Evolutionary conservation across 2,113 vertebrate species (phyloP), one percentile per base, ranked within the genome.

Genomic region (Pollachius pollachius): DNA sequence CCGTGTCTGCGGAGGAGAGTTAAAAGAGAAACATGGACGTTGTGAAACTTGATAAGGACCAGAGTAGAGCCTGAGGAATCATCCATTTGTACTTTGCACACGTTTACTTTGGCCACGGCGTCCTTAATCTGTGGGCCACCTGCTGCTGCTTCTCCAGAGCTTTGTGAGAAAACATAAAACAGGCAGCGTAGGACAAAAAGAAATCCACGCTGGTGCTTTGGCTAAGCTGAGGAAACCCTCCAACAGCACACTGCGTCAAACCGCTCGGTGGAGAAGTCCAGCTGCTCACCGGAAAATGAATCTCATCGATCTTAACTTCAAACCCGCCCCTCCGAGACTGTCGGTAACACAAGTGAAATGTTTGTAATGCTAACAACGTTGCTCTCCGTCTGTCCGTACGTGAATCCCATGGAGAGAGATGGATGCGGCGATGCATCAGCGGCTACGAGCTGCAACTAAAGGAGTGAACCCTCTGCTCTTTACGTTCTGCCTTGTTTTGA

Each of bases 401-500:
- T 34, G 68, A 23, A 71, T 80, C 77, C 77, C 75, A 87, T 81
- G 81, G 77, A 80, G 48, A 84, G 77, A 80, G 48, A 9, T 68
- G 37, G 15, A 70, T 73, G 25, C 48, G 62, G 80, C 70, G 27
- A 68, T 71, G 72, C 74, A 81, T 79, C 71, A 72, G 63, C 64
- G 56, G 30, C 70, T 48, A 48, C 12, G 41, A 48, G 6, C 41
- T 13, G 9, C 7, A 82, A 86, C 79, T 84, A 76, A 80, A 64
- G 30, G 71, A 21, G 61, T 23, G 27, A 62, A 65, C 60, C 79
- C 71, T 72, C 63, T 65, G 56, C 23, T 70, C 72, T 48, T 48
- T 48, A 11, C 62, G 72, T 67, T 12, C 60, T 70, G 82, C 80
- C 82, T 89, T 84, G 86, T 86, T 90, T 86, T 85, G 80, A 89